These are phyloP conservation scores for Menidia menidia DNA, from an alignment of 2,797 vertebrate genomes.

Conservation along the genomic window DNA sequence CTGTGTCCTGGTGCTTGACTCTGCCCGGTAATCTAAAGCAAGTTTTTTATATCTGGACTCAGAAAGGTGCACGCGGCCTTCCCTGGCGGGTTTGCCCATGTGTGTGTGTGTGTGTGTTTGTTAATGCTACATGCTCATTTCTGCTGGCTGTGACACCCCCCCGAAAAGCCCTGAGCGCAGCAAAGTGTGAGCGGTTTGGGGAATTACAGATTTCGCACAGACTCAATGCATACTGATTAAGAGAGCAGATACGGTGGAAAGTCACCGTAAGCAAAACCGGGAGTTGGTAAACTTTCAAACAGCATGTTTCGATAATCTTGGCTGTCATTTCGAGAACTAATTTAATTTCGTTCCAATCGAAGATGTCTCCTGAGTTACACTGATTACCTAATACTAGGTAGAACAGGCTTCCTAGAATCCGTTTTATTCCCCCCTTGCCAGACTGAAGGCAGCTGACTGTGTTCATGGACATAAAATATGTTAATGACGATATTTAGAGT, in stretches of 20 bases:
- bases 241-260: not conserved
- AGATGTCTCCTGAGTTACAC: not conserved
- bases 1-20: conserved; percentile 36
- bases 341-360: too few species aligned
- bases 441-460: not conserved
- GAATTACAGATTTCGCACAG: conserved; percentile 7
- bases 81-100: conserved; percentile 8
- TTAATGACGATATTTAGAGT: not conserved
- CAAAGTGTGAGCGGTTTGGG: not conserved
- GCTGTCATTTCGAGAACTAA: too few species aligned
- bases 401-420: too few species aligned
- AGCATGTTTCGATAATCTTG: too few species aligned
- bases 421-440: too few species aligned
- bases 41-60: conserved; percentile 22
- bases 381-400: not conserved
- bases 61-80: conserved; percentile 32
- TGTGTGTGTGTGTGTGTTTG: conserved; percentile 1
- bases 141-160: conserved; percentile 20
- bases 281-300: too few species aligned
- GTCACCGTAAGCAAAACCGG: not conserved
- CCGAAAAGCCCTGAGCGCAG: not conserved
- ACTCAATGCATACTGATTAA: conserved; percentile 12
- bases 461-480: not conserved
- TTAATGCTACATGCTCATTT: conserved; percentile 50
- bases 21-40: conserved; percentile 44